Evolutionary conservation across 2,888 invertebrate species (phyloP).

Genomic region (Chymomyza amoena): DNA sequence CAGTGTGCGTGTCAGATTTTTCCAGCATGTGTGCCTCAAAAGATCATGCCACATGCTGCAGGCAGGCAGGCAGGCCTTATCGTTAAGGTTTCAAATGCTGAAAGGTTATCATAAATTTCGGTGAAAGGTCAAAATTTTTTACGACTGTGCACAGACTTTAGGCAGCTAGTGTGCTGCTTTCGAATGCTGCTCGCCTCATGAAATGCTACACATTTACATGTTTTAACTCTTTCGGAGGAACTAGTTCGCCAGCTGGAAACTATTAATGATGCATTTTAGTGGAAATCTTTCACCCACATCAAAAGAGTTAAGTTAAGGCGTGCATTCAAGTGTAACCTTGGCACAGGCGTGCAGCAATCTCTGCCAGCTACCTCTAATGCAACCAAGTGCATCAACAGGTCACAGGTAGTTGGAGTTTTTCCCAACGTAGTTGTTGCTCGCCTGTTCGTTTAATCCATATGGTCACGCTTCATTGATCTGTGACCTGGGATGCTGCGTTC

Average conservation of each 20-base stretch:
- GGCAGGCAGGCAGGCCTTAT: not conserved
- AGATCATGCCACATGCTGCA: not conserved
- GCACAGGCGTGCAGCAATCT: slow-evolving; percentile 37
- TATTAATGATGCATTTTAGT: not conserved
- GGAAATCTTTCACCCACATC: not conserved
- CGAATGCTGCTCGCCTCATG: slow-evolving; percentile 18
- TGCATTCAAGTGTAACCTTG: slow-evolving; percentile 48
- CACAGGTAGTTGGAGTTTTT: not conserved
- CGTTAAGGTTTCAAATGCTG: no score
- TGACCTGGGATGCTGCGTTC: not conserved
- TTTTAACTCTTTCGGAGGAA: slow-evolving; percentile 19
- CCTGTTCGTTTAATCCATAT: slow-evolving; percentile 25
- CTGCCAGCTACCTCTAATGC: slow-evolving; percentile 7
- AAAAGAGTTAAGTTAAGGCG: slow-evolving; percentile 1
- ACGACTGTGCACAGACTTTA: no score
- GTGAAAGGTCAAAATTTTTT: not conserved
- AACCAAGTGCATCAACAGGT: not conserved
- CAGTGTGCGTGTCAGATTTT: not conserved
- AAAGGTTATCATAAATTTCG: no score
- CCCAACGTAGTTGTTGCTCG: slow-evolving; percentile 17
- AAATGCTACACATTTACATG: slow-evolving; percentile 43
- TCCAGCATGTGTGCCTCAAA: not conserved
- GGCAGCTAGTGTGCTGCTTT: not conserved
- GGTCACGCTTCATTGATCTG: slow-evolving; percentile 23
- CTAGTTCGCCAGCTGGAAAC: not conserved